Conservation (phyloP, 2,888 invertebrate species). For the Ferrisia virgata region DNA sequence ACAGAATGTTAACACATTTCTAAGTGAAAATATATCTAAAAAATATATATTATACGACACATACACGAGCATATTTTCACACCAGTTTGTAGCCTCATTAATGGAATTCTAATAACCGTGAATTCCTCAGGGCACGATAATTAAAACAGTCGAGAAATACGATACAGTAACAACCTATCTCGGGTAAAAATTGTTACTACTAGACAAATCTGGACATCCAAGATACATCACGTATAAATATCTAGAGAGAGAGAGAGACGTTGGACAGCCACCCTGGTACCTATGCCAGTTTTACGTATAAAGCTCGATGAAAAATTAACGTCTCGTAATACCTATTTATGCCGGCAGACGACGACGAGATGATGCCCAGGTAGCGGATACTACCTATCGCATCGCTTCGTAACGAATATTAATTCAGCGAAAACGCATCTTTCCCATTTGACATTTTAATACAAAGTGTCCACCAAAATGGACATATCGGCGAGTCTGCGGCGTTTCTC, state of each 20-base stretch:
- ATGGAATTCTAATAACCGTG: background rate
- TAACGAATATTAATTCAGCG: conserved; percentile 6
- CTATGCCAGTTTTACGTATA: background rate
- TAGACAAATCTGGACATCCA: background rate
- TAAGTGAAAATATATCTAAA: background rate
- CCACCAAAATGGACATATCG: background rate
- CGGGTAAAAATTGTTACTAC: background rate
- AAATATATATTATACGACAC: background rate
- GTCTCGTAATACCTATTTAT: background rate
- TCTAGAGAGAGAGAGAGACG: no score
- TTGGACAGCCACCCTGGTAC: background rate
- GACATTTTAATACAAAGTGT: conserved; percentile 11
- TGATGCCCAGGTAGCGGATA: background rate
- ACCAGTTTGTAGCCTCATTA: background rate
- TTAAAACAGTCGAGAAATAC: background rate
- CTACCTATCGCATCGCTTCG: background rate
- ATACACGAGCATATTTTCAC: background rate
- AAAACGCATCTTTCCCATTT: background rate
- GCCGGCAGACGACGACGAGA: background rate
- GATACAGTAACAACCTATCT: background rate
- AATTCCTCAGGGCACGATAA: background rate
- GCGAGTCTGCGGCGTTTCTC: background rate
- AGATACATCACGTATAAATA: no score
- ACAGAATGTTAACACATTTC: background rate
- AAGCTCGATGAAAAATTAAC: background rate